Evolutionary conservation across 1,140 invertebrate genomes (phyloP), one percentile per base, ranked within the genome.

Genomic region (Diorhabda carinulata): DNA sequence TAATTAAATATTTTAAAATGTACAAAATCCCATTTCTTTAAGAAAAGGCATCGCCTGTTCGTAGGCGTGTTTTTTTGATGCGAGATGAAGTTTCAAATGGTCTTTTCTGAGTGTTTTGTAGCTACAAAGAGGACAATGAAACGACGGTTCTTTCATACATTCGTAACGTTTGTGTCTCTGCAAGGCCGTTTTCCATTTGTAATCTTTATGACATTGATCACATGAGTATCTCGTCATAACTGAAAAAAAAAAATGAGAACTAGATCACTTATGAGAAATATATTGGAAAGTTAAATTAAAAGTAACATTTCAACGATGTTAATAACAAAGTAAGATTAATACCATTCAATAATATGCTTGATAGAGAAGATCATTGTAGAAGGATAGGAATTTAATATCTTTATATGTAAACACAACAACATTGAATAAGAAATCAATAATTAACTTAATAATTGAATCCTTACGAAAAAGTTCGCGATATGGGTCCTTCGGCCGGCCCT

Each of bases 161-260:
- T 83, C 82, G 73, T 80, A 82, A 56, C 83, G 81, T 66, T 86
- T 72, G 73, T 87, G 86, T 4, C 85, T 83, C 68, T 79, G 83
- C 60, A 86, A 63, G 52, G 82, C 83, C 40, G 81, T 82, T 40
- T 79, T 75, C 40, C 83, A 72, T 78, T 83, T 84, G 78, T 87
- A 87, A 47, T 78, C 79, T 68, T 85, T 84, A 69, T 78, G 80
- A 74, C 86, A 87, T 66, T 76, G 5, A 10, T 10, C 42, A 44
- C 61, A 62, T 7, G 42, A 62, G 0, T 43, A 8, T 44, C 43
- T 3, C 8, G 8, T n/a, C 41, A 8, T 41, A 40, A 25, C 25
- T 61, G 41, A 10, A 45, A 64, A 43, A 45, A n/a, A 43, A 64
- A 25, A 25, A 25, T 25, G 1, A 25, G 25, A 25, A 25, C 25